A percentile compares a stretch with the other conserved stretches of the same genome.
These are phyloP conservation scores for Nannobrachium achirus DNA, from an alignment of 2,113 vertebrate species.

Conservation along the genomic window DNA sequence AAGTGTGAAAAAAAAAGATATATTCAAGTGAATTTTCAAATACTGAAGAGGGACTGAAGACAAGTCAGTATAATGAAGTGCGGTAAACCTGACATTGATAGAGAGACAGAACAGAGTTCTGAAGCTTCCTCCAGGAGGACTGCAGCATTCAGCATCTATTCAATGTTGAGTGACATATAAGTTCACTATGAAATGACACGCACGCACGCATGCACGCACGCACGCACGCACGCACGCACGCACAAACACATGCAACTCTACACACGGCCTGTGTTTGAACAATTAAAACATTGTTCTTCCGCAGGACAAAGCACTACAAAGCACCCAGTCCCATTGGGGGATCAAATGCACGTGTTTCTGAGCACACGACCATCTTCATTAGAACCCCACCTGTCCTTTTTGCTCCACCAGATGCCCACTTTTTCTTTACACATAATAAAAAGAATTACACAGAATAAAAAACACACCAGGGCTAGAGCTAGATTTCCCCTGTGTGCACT, in stretches of 20 bases:
- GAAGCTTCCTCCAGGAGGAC: too few relatives aligned
- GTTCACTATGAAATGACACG: too few relatives aligned
- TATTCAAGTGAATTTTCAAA: neutral
- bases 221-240: neutral
- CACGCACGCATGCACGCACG: neutral
- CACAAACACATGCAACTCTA: neutral
- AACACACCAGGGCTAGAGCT: too few relatives aligned
- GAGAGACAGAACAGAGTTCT: neutral
- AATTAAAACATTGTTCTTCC: too few relatives aligned
- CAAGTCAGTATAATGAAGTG: neutral
- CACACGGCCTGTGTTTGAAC: too few relatives aligned
- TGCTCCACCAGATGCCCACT: neutral
- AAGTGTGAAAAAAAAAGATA: too few relatives aligned
- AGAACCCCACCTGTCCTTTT: neutral
- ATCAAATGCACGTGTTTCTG: neutral
- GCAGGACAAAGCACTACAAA: too few relatives aligned
- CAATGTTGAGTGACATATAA: too few relatives aligned
- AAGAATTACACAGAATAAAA: neutral
- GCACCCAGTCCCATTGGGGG: too few relatives aligned
- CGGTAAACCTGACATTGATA: neutral
- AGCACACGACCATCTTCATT: neutral
- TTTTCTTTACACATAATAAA: neutral
- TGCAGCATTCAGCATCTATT: too few relatives aligned
- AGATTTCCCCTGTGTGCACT: too few relatives aligned
- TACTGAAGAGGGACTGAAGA: neutral